Percentiles rank a stretch among this genome's conserved stretches.
phyloP scores from a whole-genome alignment of 2,113 vertebrate genomes.

The Pithys albifrons region DNA sequence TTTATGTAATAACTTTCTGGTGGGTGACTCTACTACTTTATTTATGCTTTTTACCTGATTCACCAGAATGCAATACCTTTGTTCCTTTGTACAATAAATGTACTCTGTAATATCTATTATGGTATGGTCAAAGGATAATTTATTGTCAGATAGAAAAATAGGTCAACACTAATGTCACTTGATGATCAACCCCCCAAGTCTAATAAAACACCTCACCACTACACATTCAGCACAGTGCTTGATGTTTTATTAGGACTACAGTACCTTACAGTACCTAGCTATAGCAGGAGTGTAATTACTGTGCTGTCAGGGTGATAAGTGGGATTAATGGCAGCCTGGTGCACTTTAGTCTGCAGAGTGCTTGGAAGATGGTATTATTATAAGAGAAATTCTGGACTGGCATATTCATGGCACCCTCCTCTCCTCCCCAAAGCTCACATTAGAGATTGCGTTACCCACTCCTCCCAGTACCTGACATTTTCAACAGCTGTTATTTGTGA shows the following conservation, averaged over 20 bases:
- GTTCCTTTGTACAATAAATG: constrained; percentile 73
- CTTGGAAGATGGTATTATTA: constrained; percentile 87
- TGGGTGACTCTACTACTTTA: constrained; percentile 66
- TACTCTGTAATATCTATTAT: constrained; percentile 82
- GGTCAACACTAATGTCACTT: constrained; percentile 87
- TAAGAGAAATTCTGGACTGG: constrained; percentile 79
- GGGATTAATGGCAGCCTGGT: constrained; percentile 91
- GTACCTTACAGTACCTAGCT: constrained; percentile 82
- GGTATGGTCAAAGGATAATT: constrained; percentile 85
- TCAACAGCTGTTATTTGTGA: constrained; percentile 85
- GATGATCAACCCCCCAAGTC: constrained; percentile 86
- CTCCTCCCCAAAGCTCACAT: constrained; percentile 70
- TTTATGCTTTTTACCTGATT: constrained; percentile 70
- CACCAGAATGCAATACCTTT: constrained; percentile 59
- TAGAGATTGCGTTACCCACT: constrained; percentile 68
- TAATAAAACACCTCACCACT: constrained; percentile 85
- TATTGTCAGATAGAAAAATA: constrained; percentile 91
- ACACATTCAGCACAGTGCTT: constrained; percentile 73
- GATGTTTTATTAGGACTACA: constrained; percentile 81
- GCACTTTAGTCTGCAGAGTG: constrained; percentile 86
- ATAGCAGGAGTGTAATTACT: constrained; percentile 86
- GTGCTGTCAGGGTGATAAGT: constrained; percentile 93
- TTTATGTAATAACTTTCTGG: constrained; percentile 74
- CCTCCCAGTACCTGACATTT: constrained; percentile 83
- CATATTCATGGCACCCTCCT: constrained; percentile 74